Evolutionary conservation across 2,113 vertebrate species (phyloP), one percentile per base, ranked within the genome.

Genomic region (Sakesphorus luctuosus): DNA sequence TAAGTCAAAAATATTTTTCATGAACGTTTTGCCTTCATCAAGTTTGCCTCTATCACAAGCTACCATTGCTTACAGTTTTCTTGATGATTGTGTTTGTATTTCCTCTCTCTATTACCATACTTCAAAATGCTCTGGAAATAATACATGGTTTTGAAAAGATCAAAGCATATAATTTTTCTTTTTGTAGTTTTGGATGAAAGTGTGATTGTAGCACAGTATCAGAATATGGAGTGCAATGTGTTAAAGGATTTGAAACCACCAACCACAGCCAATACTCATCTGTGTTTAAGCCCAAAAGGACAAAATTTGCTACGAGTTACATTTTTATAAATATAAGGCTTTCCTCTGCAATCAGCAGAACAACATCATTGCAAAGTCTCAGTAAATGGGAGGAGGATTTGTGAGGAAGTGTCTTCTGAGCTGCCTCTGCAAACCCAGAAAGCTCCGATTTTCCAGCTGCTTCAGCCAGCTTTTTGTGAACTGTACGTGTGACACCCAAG

Each of bases 1-100:
- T 11, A 81, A 96, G 83, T 92, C 87, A 92, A 38, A 81, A 89
- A 55, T 36, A 81, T 47, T 87, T 81, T 83, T 78, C 40, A 50
- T 77, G 50, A 80, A 61, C 20, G 16, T 86, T 90, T 94, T 90
- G 52, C 49, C 53, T 69, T 86, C 75, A 40, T 84, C 46, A 40
- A 72, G 18, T 88, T 90, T 84, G n/a, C n/a, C 28, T 36, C 46
- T 71, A 29, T 79, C 63, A 89, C 67, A 79, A 36, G 38, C 16
- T 50, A 7, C 53, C 79, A 68, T 90, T 91, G 86, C 86, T 79
- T 69, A 56, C 6, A 31, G 46, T 96, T 94, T 87, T 71, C 74
- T 24, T 93, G 35, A 89, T 13, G 36, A 11, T 10, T 93, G 6
- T 73, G 31, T 67, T 92, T 94, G 40, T 53, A 61, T 90, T 93